Conservation (phyloP, 2,888 invertebrate genomes). For the Hirudinaria manillensis region DNA sequence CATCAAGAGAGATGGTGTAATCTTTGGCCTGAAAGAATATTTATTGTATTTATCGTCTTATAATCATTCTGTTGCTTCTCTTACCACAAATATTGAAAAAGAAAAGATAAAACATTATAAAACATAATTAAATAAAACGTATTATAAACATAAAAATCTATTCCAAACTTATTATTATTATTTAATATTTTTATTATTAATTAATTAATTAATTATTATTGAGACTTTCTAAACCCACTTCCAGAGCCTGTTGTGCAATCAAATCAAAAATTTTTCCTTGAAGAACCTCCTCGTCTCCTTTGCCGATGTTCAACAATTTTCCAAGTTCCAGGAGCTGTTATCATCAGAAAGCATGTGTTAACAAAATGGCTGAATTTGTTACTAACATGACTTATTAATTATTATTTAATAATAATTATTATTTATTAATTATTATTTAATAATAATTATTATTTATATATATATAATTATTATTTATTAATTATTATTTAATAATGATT, state of each 20-base stretch:
- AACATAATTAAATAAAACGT: background rate
- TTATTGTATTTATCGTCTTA: background rate
- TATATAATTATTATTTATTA: no score
- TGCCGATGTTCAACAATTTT: slow-evolving; percentile 61
- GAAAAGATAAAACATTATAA: background rate
- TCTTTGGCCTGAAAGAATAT: slow-evolving; percentile 46
- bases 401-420: no score
- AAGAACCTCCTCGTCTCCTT: slow-evolving; percentile 55
- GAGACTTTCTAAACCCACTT: slow-evolving; percentile 49
- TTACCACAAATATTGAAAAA: slow-evolving; percentile 5
- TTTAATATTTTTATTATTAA: background rate
- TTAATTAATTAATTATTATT: background rate
- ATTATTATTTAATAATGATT: no score
- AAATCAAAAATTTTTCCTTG: slow-evolving; percentile 59
- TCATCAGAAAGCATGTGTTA: background rate
- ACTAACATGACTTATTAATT: no score
- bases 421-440: no score
- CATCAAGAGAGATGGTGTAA: slow-evolving; percentile 55
- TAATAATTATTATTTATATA: no score
- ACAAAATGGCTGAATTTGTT: no score
- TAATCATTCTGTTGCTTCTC: background rate
- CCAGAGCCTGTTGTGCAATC: slow-evolving; percentile 58
- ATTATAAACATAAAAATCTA: background rate
- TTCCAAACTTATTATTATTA: background rate
- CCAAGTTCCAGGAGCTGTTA: slow-evolving; percentile 62